Base-by-base conservation (phyloP, 2,797 vertebrate species). In the Pseudocheirus occidentalis region DNA sequence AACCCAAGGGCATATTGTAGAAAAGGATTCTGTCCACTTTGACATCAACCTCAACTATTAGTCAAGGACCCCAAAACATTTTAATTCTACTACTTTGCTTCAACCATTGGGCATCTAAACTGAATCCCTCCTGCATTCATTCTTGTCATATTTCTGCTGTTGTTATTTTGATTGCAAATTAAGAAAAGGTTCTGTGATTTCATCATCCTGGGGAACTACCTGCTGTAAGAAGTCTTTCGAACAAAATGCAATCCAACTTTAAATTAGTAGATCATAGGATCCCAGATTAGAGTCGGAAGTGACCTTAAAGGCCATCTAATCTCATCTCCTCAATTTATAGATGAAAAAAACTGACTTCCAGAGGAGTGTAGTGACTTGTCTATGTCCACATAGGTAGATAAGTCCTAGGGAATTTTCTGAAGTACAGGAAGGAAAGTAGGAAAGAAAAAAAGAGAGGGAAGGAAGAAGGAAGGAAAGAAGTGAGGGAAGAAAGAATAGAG, bases 391-490 rank as follows among this genome's bases (percentile, higher is more conserved):
- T 1, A 81, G 66, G 18, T 81, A 81, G 66, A 81, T 21, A 24
- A 81, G 21, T 81, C n/a, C 66, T 40, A 11, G 66, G 66, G 21
- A 81, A 6, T 46, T 81, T 46, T 81, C n/a, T 46, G 66, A 81
- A 40, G 18, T 40, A 73, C 16, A 40, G 62, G n/a, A 46, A 40
- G 16, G 14, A n/a, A 18, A 3, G 4, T 18, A 16, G 16, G 62
- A n/a, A 66, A 13, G 62, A n/a, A n/a, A 5, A 6, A 73, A 66
- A 16, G 14, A 14, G 2, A 34, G 16, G 34, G 14, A 0, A 21
- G 2, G 2, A 3, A 24, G 6, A 0, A 10, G 3, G 1, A 9
- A 73, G 18, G 16, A 7, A 40, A n/a, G 16, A 73, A 73, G 5
- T 13, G 0, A n/a, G 12, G 31, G 4, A 62, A 5, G 13, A 62